phyloP scores from a whole-genome alignment of 2,797 vertebrate species.

The Lutjanus argentimaculatus region DNA sequence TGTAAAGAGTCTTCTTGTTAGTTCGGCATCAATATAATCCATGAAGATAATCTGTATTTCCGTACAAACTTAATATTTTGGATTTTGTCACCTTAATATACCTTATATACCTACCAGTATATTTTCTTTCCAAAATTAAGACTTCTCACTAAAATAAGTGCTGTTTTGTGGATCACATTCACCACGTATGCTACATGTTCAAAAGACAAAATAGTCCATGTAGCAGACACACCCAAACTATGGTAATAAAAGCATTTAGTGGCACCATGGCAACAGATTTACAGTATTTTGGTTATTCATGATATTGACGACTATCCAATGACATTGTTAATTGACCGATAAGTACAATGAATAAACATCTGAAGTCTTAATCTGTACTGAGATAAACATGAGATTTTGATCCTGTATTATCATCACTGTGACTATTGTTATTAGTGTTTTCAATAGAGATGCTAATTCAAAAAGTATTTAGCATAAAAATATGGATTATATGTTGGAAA shows the following conservation, averaged over 20 bases:
- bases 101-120: too few species aligned
- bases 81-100: too few species aligned
- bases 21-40: too few species aligned
- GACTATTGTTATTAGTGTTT: neutral
- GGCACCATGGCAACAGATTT: conserved; percentile 1
- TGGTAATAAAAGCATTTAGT: neutral
- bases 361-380: neutral
- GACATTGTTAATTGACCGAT: neutral
- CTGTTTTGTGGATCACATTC: too few species aligned
- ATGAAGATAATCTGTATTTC: too few species aligned
- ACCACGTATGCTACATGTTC: too few species aligned
- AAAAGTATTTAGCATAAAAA: neutral
- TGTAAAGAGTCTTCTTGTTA: too few species aligned
- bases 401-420: neutral
- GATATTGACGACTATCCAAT: neutral
- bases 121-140: too few species aligned
- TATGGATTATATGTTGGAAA: neutral
- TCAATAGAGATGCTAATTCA: neutral
- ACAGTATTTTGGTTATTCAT: neutral
- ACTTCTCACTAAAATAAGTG: too few species aligned
- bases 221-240: neutral
- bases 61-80: too few species aligned
- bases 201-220: too few species aligned
- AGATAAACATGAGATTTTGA: neutral
- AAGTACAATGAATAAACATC: too few species aligned